Evolutionary conservation across 1,140 invertebrate species (phyloP).

Genomic region (Sesamia nonagrioides): DNA sequence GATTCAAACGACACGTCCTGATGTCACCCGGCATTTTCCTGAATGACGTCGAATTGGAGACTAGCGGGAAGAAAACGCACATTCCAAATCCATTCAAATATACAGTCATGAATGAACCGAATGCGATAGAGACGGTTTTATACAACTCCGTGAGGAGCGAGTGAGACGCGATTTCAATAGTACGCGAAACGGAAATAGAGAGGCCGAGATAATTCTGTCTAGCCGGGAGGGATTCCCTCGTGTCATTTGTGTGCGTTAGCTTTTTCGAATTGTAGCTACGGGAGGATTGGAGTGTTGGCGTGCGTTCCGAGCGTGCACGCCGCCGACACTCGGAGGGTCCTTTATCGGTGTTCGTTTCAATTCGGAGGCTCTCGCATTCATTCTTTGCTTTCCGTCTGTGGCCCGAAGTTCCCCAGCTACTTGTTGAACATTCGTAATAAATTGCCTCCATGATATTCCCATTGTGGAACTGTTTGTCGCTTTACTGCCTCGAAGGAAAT

Average conservation of each 20-base stretch:
- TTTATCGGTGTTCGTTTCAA: slow-evolving; percentile 62
- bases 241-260: slow-evolving; percentile 85
- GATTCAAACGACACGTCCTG: slow-evolving; percentile 51
- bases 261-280: slow-evolving; percentile 77
- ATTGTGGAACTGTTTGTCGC: slow-evolving; percentile 86
- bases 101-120: slow-evolving; percentile 84
- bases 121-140: slow-evolving; percentile 81
- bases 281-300: slow-evolving; percentile 77
- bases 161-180: slow-evolving; percentile 82
- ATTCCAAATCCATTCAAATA: slow-evolving; percentile 83
- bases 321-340: slow-evolving; percentile 64
- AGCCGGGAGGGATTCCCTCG: slow-evolving; percentile 85
- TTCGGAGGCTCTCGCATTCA: slow-evolving; percentile 65
- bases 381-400: slow-evolving; percentile 78
- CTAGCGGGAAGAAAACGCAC: slow-evolving; percentile 67
- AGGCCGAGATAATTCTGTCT: slow-evolving; percentile 86
- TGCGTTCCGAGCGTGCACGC: slow-evolving; percentile 63
- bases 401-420: slow-evolving; percentile 79
- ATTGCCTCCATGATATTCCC: slow-evolving; percentile 86
- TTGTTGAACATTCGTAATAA: slow-evolving; percentile 87
- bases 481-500: slow-evolving; percentile 85
- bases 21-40: slow-evolving; percentile 55
- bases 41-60: slow-evolving; percentile 60
- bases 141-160: slow-evolving; percentile 56
- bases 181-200: slow-evolving; percentile 86